These are phyloP conservation scores for Mythimna pallens DNA, from an alignment of 2,888 invertebrate species.

Conservation along the genomic window DNA sequence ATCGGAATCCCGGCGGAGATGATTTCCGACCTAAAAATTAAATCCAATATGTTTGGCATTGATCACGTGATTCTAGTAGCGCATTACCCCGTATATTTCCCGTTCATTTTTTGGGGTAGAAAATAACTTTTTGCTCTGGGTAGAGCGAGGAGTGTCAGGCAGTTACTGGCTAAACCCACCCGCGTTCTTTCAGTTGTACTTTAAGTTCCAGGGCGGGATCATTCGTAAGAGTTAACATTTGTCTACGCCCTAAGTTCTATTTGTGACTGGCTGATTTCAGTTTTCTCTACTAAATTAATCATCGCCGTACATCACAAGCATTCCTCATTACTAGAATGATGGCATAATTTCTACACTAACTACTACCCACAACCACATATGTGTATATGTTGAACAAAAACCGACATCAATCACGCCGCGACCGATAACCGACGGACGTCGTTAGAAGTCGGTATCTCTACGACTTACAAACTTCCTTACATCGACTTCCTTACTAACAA, in stretches of 20 bases:
- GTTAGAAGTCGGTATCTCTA: constrained; percentile 63
- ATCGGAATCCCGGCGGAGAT: too few relatives aligned
- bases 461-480: constrained; percentile 60
- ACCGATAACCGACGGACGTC: constrained; percentile 67
- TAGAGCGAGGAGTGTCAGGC: too few relatives aligned
- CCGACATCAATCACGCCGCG: constrained; percentile 68
- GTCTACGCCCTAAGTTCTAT: neutral
- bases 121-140: too few relatives aligned
- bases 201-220: too few relatives aligned
- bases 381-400: constrained; percentile 35
- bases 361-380: constrained; percentile 1
- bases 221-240: too few relatives aligned
- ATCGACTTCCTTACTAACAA: constrained; percentile 56
- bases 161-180: too few relatives aligned
- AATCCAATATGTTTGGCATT: too few relatives aligned
- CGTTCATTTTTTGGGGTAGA: too few relatives aligned
- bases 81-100: too few relatives aligned
- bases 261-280: neutral
- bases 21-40: too few relatives aligned
- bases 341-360: constrained; percentile 38
- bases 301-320: constrained; percentile 5
- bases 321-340: constrained; percentile 34
- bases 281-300: constrained; percentile 16
- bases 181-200: too few relatives aligned
- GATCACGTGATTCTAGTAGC: too few relatives aligned